These are phyloP conservation scores for Zaprionus capensis DNA, from an alignment of 1,140 invertebrate genomes.

Conservation along the genomic window DNA sequence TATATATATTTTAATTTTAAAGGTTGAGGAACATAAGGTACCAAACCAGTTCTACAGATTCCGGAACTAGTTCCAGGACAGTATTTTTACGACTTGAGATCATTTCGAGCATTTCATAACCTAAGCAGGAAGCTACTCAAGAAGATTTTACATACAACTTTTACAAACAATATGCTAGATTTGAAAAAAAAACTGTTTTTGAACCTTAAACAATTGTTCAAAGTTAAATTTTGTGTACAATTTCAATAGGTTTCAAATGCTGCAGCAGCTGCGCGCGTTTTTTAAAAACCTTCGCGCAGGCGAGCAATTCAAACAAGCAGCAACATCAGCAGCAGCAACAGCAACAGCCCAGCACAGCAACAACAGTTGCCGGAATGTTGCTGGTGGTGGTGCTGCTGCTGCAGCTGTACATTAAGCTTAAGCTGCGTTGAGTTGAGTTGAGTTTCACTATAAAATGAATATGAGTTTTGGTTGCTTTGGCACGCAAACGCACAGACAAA, in stretches of 20 bases:
- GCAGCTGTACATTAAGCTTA: constrained; percentile 53
- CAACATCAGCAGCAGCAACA: constrained; percentile 29
- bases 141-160: not conserved
- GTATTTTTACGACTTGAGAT: not conserved
- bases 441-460: constrained; percentile 72
- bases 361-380: constrained; percentile 60
- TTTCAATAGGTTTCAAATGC: constrained; percentile 27
- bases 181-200: not conserved
- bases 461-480: constrained; percentile 74
- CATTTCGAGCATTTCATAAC: not conserved
- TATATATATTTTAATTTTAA: not conserved
- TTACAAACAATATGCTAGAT: not conserved
- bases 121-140: not conserved
- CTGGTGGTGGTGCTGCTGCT: constrained; percentile 32
- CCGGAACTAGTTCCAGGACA: constrained; percentile 1
- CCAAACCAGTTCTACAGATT: not conserved
- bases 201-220: not conserved
- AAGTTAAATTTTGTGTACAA: not conserved
- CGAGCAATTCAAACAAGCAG: constrained; percentile 42
- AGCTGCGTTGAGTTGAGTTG: constrained; percentile 52
- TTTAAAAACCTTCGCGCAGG: constrained; percentile 56
- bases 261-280: constrained; percentile 50
- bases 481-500: constrained; percentile 74
- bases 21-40: not conserved
- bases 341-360: constrained; percentile 28